Evolutionary conservation across 2,888 invertebrate species (phyloP), one percentile per base, ranked within the genome.

Genomic region (Apotomis betuletana): DNA sequence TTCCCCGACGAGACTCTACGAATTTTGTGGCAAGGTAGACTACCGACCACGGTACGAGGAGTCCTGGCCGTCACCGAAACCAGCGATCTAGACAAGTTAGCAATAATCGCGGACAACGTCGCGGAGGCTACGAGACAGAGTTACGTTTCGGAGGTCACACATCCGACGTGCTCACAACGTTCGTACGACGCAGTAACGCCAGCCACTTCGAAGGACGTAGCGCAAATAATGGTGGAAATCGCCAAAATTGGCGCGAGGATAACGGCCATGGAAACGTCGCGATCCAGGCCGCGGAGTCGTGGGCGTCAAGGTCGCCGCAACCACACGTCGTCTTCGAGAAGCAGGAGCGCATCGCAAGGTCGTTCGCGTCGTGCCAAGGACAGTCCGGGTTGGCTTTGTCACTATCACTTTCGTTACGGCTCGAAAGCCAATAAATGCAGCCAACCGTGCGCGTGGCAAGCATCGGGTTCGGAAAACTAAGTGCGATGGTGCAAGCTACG

Each of bases 1-100:
- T 60, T 60, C 44, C 60, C 60, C 3, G 60, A 60, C 9, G 46
- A 60, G 41, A 60, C 60, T n/a, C 13, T 60, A 41, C 60, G 44
- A 9, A 60, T 60, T 44, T 13, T 60, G 44, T 60, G 60, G 60
- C 60, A 60, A 60, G 44, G 44, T 13, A 3, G 44, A 3, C 44
- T 60, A 13, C 60, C 60, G 12, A 60, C 41, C 12, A 44, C 38
- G 41, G 59, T 60, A 4, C 59, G 44, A 15, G 44, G 44, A n/a
- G 60, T 60, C 44, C 60, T 60, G 9, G 44, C 46, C 5, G 60
- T 60, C 3, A 41, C 44, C 6, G 60, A 60, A 41, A 60, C 60
- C 10, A 41, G 6, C 41, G 15, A 60, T 13, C 46, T 60, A 12
- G 60, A 60, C 44, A 60, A 60, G 41, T 15, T 60, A 13, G 44